phyloP scores from a whole-genome alignment of 2,113 vertebrate species.

The Indicator maculatus region DNA sequence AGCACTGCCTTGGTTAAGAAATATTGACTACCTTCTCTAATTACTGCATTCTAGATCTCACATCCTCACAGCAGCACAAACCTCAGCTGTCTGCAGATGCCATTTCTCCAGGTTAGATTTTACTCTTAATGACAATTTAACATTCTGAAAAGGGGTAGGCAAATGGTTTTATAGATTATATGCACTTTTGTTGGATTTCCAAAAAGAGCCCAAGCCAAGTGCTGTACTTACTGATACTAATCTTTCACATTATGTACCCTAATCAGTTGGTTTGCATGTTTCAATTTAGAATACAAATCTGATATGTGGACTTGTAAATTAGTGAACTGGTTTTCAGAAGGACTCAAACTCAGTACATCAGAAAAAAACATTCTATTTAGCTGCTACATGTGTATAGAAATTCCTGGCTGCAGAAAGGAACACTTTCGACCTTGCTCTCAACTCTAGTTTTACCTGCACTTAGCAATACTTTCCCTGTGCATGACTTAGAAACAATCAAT shows the following conservation, averaged over 20 bases:
- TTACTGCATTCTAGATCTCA: background rate
- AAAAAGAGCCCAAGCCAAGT: background rate
- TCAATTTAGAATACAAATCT: background rate
- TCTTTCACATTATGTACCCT: background rate
- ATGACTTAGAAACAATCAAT: background rate
- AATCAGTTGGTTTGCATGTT: background rate
- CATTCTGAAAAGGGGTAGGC: background rate
- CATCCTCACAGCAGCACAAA: background rate
- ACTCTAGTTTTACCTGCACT: background rate
- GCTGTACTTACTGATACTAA: background rate
- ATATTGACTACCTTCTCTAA: constrained; percentile 4
- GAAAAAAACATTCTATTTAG: background rate
- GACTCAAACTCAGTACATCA: background rate
- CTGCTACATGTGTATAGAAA: background rate
- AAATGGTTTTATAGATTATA: background rate
- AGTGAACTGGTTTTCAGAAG: background rate
- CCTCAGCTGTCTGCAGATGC: background rate
- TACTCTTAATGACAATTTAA: background rate
- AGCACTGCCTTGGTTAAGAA: background rate
- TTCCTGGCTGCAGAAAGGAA: background rate
- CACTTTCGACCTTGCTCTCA: background rate
- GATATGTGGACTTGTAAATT: background rate
- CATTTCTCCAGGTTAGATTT: background rate
- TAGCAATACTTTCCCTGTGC: background rate
- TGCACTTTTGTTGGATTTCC: accelerated